Conservation (phyloP, 2,797 vertebrate genomes). For the Darevskia nairensis region DNA sequence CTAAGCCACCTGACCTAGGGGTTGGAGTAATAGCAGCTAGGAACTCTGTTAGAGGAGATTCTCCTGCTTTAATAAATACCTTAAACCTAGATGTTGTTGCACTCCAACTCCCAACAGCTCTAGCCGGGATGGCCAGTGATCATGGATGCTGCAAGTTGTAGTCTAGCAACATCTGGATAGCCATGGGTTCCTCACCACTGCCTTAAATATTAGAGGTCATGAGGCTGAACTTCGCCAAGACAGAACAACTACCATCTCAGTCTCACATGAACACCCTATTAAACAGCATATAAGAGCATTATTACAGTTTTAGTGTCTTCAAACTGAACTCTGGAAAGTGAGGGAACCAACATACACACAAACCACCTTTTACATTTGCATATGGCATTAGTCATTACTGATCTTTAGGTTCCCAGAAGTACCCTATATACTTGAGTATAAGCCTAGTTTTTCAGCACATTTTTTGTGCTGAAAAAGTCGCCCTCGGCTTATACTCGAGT, state of each 20-base stretch:
- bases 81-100: too few species aligned
- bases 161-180: too few species aligned
- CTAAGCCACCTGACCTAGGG: neutral
- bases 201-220: neutral
- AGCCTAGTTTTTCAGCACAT: too few species aligned
- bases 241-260: neutral
- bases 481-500: too few species aligned
- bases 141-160: too few species aligned
- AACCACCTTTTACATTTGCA: constrained; percentile 37
- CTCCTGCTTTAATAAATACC: neutral
- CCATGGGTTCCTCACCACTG: neutral
- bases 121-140: too few species aligned
- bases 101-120: too few species aligned
- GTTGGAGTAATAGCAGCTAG: neutral
- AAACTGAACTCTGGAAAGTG: neutral
- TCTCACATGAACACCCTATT: neutral
- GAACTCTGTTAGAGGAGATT: neutral
- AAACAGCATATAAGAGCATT: neutral
- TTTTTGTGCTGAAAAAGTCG: too few species aligned
- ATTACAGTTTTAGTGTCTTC: neutral
- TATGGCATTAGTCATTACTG: constrained; percentile 6
- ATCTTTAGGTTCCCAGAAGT: neutral
- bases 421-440: too few species aligned
- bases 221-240: neutral
- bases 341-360: constrained; percentile 11